Evolutionary conservation across 1,140 invertebrate genomes (phyloP), one percentile per base, ranked within the genome.

Genomic region (Apolygus lucorum): DNA sequence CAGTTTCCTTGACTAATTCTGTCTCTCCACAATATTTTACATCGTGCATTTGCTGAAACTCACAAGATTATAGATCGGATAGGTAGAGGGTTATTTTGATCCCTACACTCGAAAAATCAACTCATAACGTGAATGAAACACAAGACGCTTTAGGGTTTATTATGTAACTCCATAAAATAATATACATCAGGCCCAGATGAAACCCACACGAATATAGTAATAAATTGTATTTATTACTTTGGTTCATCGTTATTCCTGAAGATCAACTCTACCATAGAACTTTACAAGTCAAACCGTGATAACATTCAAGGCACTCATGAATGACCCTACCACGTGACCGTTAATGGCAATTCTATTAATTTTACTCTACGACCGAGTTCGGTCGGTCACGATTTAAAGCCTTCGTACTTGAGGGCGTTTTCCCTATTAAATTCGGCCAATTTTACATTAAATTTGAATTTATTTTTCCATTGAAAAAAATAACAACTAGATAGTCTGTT

Each of bases 401-500:
- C 17, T 49, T 49, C 17, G 34, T 49, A 49, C 17, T 49, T 49
- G 8, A 49, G 34, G 34, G 34, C 34, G 34, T 17, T 49, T 17
- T 17, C 34, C 34, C 34, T 17, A 49, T 49, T 49, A 49, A 49
- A 49, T 49, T 49, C 34, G 34, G 17, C 17, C 34, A 49, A 17
- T 49, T 8, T 17, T 17, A 49, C 8, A 49, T 11, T 11, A 49
- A 49, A 11, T 49, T 49, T 49, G 34, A 17, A 8, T 49, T 49
- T 49, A 17, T 49, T 49, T 11, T 49, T 49, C 8, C 8, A 49
- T 11, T 49, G 8, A 17, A 14, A 26, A 63, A 63, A 63, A 63
- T 63, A 63, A 63, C 62, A 63, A 63, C 14, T 63, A 49, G 17
- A 49, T 49, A 49, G 8, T 49, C 34, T 49, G 8, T 49, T 49